phyloP scores from a whole-genome alignment of 2,113 vertebrate genomes.

The Melospiza melodia region DNA sequence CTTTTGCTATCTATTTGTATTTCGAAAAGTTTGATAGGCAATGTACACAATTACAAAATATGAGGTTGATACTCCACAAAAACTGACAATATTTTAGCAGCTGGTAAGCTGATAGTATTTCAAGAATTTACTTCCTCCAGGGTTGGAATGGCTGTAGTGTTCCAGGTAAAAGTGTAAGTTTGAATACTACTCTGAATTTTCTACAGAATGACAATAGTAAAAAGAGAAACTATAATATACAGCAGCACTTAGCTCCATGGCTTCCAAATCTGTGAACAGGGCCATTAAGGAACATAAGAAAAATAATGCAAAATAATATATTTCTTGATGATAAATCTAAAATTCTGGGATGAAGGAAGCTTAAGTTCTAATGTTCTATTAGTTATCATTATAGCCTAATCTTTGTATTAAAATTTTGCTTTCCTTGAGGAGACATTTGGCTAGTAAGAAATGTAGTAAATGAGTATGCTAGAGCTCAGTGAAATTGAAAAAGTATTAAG shows the following conservation, averaged over 20 bases:
- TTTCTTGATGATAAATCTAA: neutral
- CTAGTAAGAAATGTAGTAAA: neutral
- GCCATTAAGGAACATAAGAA: neutral
- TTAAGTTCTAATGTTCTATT: neutral
- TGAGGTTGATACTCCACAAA: neutral
- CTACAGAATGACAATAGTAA: neutral
- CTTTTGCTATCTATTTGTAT: neutral
- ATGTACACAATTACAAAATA: neutral
- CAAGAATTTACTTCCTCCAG: neutral
- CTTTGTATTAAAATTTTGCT: neutral
- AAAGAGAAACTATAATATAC: neutral
- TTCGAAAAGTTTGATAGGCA: neutral
- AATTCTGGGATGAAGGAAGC: neutral
- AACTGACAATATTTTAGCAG: neutral
- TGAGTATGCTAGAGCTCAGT: neutral
- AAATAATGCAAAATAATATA: neutral
- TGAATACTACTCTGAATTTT: neutral
- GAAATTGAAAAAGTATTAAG: neutral
- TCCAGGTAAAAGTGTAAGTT: neutral
- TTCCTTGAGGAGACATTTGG: neutral
- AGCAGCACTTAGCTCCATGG: accelerated
- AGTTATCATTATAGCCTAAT: neutral
- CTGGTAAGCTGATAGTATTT: neutral
- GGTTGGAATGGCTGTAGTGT: neutral
- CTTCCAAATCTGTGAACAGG: neutral